These are phyloP conservation scores for Tridacna gigas DNA, from an alignment of 2,888 invertebrate genomes.

Conservation along the genomic window DNA sequence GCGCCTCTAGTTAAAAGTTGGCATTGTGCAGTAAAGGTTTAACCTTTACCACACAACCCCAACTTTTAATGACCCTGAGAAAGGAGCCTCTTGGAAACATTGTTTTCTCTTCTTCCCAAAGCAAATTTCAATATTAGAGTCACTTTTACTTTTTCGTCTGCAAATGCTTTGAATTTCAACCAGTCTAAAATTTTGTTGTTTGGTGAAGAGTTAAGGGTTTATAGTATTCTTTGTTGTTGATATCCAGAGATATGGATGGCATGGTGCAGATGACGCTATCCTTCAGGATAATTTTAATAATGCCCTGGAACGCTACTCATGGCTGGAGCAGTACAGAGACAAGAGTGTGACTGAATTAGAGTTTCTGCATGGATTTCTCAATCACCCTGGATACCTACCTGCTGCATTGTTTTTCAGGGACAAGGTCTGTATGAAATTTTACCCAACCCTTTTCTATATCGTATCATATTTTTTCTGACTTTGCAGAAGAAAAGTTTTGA, in stretches of 20 bases:
- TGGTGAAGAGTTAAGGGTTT: too few relatives aligned
- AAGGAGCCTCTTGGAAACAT: too few relatives aligned
- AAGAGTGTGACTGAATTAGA: slow-evolving; percentile 83
- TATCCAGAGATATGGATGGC: slow-evolving; percentile 82
- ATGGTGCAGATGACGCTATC: slow-evolving; percentile 76
- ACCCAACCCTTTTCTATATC: not conserved
- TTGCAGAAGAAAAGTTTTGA: too few relatives aligned
- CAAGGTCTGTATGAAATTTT: slow-evolving; percentile 66
- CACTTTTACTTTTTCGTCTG: too few relatives aligned
- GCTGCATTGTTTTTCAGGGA: slow-evolving; percentile 79
- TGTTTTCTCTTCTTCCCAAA: too few relatives aligned
- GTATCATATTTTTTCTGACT: not conserved
- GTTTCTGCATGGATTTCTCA: slow-evolving; percentile 82
- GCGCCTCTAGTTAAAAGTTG: too few relatives aligned
- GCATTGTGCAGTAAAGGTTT: too few relatives aligned
- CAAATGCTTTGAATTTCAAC: too few relatives aligned
- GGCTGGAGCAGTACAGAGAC: slow-evolving; percentile 77
- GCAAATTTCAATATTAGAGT: too few relatives aligned
- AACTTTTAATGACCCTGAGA: too few relatives aligned
- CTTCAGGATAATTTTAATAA: slow-evolving; percentile 82
- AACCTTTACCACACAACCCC: too few relatives aligned
- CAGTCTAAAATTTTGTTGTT: too few relatives aligned
- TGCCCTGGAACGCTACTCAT: slow-evolving; percentile 77
- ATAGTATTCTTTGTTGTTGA: not conserved
- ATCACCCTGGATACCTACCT: slow-evolving; percentile 79